A percentile compares a stretch with the other conserved stretches of the same genome.
Conservation (phyloP, 2,113 vertebrate genomes). For the Bostrychus sinensis region DNA sequence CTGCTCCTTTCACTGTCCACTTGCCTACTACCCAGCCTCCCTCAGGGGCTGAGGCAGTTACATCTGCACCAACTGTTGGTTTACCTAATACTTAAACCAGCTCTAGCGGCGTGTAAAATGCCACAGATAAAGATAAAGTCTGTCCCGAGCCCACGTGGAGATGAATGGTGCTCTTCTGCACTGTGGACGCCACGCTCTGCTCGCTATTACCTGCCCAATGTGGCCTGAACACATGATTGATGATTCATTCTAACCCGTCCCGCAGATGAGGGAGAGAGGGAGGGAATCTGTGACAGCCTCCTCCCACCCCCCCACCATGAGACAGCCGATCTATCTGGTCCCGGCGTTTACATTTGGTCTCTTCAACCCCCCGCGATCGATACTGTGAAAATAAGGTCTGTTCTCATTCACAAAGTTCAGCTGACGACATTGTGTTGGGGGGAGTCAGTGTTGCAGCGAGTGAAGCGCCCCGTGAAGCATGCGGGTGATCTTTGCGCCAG, state of each 20-base stretch:
- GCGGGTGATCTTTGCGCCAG: conserved; percentile 21
- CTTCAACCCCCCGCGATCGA: conserved; percentile 69
- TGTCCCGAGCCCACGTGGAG: conserved; percentile 49
- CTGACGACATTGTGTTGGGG: conserved; percentile 58
- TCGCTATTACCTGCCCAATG: conserved; percentile 72
- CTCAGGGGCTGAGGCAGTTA: not conserved
- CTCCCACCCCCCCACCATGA: conserved; percentile 47
- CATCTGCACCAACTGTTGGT: not conserved
- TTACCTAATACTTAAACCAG: not conserved
- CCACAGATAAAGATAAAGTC: conserved; percentile 60
- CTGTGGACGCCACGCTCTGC: conserved; percentile 51
- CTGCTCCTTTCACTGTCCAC: not conserved
- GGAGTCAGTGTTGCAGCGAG: not conserved
- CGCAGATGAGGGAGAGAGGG: conserved; percentile 63
- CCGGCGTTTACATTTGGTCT: conserved; percentile 64
- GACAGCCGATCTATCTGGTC: conserved; percentile 80
- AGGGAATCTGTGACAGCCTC: conserved; percentile 66
- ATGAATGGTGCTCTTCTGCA: conserved; percentile 61
- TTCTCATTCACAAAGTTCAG: conserved; percentile 71
- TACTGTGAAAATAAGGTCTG: conserved; percentile 74
- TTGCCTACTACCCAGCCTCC: not conserved
- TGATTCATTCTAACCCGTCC: conserved; percentile 67
- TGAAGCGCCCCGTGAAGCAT: conserved; percentile 33
- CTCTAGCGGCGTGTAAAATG: conserved; percentile 21
- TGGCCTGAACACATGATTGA: conserved; percentile 74